Evolutionary conservation across 2,888 invertebrate species (phyloP), one percentile per base, ranked within the genome.

Genomic region (Cyrtodaria siliqua): DNA sequence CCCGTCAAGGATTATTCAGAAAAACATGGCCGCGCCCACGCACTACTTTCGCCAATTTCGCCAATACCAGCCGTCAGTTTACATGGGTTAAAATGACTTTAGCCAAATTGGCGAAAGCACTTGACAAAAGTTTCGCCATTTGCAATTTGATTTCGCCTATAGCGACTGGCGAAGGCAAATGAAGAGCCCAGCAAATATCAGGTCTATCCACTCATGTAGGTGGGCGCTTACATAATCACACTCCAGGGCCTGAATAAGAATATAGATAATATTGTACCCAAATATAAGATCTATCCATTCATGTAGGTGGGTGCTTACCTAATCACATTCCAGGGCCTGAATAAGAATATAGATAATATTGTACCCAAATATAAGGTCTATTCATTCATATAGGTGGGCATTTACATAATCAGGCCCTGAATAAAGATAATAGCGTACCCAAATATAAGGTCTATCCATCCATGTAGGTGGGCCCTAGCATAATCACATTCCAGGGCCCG

Each of bases 251-350:
- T 97, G 79, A 84, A 82, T 29, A 18, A 50, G 20, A 23, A 33
- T 33, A n/a, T n/a, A n/a, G n/a, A n/a, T n/a, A n/a, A n/a, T n/a
- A n/a, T 93, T 93, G 85, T 87, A 92, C 55, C 99, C 99, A 94
- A 99, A 99, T 89, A 99, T 98, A 75, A 99, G 95, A 94, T 99
- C 99, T 83, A 99, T 99, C 99, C 99, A 99, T 94, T 99, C 97
- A 94, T 99, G 98, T 76, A 99, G 95, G 93, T 99, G 96, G 87
- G 98, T 97, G 42, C 98, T 98, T 24, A 99, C 99, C 93, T 96
- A 97, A 94, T 99, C 99, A 87, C 97, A 98, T 93, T 99, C 99
- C 53, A 99, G 94, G 20, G 99, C 99, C 91, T 97, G 79, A 84
- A 82, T 29, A 18, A 50, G 20, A 23, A 33, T 33, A n/a, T n/a